Evolutionary conservation across 2,797 vertebrate genomes (phyloP), one percentile per base, ranked within the genome.

Genomic region (Heteromormyrus szaboi): DNA sequence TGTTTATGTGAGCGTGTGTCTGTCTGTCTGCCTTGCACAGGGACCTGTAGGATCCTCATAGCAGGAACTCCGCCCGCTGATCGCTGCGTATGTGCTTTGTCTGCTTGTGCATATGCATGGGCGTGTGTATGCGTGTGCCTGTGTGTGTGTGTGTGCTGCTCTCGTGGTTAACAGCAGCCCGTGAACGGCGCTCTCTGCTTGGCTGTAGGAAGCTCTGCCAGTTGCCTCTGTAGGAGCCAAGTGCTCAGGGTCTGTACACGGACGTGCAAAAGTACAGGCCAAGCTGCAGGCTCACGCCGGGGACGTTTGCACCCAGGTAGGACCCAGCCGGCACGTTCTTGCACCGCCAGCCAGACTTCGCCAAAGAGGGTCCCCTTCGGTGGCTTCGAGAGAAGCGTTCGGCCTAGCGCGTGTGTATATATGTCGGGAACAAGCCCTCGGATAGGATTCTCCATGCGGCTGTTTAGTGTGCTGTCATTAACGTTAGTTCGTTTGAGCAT

Each of bases 91-190:
- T 62, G 86, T 12, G 33, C 41, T 37, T 53, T 86, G 50, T 62
- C 14, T 41, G 51, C n/a, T 22, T 89, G 79, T 79, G 86, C 72
- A 44, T 86, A 79, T 88, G 54, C 54, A n/a, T 56, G 54, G 19
- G 19, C 54, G 44, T 29, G 65, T 1, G 62, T 50, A 14, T 81
- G 88, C 1, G 54, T 62, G 33, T 50, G 53, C 2, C 2, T 41
- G 85, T 41, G 86, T 19, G 50, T 41, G 86, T 19, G 50, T 48
- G 56, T 33, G 19, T 76, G 90, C 90, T 86, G 56, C 37, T 25
- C 86, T 12, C 9, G 56, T 48, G 86, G 86, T 87, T 87, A 62
- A 62, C 56, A 37, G 86, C 54, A 65, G 54, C 86, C 19, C 17
- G 37, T 56, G 37, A 56, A 87, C 41, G 54, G 17, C 11, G 17